Evolutionary conservation across 1,140 invertebrate genomes (phyloP).

Genomic region (Phthorimaea operculella): DNA sequence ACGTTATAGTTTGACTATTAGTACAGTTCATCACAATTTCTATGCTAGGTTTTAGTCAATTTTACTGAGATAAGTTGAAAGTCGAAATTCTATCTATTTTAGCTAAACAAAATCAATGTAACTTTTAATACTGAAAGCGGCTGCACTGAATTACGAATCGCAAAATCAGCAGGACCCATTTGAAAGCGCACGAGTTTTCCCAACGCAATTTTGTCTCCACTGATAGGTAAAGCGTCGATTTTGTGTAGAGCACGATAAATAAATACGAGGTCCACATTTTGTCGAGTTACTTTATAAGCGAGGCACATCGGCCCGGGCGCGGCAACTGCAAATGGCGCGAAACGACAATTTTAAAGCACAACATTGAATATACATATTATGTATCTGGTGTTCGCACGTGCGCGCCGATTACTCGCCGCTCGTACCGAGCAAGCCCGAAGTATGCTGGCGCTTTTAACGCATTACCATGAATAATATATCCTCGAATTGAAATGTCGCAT

Average conservation of each 20-base stretch:
- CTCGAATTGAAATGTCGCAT: constrained; percentile 67
- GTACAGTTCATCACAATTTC: no score
- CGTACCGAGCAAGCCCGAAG: constrained; percentile 38
- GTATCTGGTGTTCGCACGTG: constrained; percentile 47
- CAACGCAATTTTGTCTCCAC: constrained; percentile 26
- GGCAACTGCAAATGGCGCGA: constrained; percentile 56
- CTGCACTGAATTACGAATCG: background rate
- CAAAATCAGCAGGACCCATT: background rate
- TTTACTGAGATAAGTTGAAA: no score
- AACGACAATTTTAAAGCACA: constrained; percentile 63
- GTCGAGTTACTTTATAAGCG: constrained; percentile 56
- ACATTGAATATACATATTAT: constrained; percentile 52
- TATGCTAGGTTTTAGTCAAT: no score
- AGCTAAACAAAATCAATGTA: constrained; percentile 12
- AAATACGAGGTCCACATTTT: constrained; percentile 34
- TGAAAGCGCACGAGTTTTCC: constrained; percentile 20
- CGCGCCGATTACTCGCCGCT: constrained; percentile 54
- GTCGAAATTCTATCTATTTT: constrained; percentile 28
- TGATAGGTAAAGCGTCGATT: constrained; percentile 35
- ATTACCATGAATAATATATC: constrained; percentile 68
- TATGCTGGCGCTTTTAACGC: constrained; percentile 60
- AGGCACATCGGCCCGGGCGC: constrained; percentile 39
- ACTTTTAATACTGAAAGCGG: background rate
- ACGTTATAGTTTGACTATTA: no score
- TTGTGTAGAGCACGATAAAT: constrained; percentile 34